A percentile compares a stretch with the other conserved stretches of the same genome.
These are phyloP conservation scores for Drosophila dunni DNA, from an alignment of 1,140 invertebrate genomes.

Conservation along the genomic window DNA sequence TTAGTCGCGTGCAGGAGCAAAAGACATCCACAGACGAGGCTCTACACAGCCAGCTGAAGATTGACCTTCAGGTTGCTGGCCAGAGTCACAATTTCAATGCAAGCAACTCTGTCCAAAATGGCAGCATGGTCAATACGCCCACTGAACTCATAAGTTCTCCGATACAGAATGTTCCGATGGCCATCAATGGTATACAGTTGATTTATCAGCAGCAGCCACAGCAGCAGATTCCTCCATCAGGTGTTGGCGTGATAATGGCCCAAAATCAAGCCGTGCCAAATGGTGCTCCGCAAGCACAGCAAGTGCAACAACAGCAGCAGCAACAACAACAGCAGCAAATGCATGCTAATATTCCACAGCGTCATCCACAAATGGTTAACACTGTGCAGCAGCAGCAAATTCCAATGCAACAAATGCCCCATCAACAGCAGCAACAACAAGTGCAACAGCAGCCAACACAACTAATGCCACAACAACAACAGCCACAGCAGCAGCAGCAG, in stretches of 20 bases:
- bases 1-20: constrained; percentile 79
- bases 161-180: constrained; percentile 67
- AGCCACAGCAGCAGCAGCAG: constrained; percentile 35
- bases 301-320: constrained; percentile 20
- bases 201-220: constrained; percentile 64
- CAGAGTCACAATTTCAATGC: constrained; percentile 43
- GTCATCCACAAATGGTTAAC: constrained; percentile 48
- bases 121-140: constrained; percentile 72
- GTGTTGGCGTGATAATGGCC: constrained; percentile 33
- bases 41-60: constrained; percentile 63
- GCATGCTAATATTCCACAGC: constrained; percentile 48
- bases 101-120: constrained; percentile 52
- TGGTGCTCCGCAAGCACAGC: constrained; percentile 30
- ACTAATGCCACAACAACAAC: constrained; percentile 52
- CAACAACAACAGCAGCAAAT: constrained; percentile 55
- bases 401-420: constrained; percentile 46
- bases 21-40: constrained; percentile 59
- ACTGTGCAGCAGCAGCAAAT: constrained; percentile 56
- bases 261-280: constrained; percentile 51
- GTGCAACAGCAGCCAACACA: constrained; percentile 50
- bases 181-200: constrained; percentile 70
- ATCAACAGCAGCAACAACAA: constrained; percentile 37
- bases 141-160: constrained; percentile 70
- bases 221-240: constrained; percentile 41
- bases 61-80: constrained; percentile 63